phyloP scores from a whole-genome alignment of 2,797 vertebrate species.

The Manis crassicaudata region DNA sequence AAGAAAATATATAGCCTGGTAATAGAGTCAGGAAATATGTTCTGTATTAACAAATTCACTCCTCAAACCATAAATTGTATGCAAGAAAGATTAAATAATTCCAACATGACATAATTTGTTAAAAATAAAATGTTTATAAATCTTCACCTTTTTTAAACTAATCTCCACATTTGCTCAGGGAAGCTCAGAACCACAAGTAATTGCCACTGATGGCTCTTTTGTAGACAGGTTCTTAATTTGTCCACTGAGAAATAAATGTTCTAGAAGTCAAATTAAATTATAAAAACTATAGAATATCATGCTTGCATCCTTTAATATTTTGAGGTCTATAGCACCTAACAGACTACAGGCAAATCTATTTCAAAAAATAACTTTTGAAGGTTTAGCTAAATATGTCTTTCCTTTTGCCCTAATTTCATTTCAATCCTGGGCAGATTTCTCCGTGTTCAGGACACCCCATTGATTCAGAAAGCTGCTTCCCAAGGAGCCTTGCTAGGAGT shows the following conservation, averaged over 20 bases:
- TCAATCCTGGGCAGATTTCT: slow-evolving; percentile 26
- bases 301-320: background rate
- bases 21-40: slow-evolving; percentile 67
- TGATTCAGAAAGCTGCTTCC: slow-evolving; percentile 36
- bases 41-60: slow-evolving; percentile 50
- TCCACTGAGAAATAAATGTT: slow-evolving; percentile 32
- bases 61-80: slow-evolving; percentile 45
- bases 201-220: background rate
- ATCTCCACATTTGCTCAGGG: slow-evolving; percentile 5
- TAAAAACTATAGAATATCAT: background rate
- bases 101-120: slow-evolving; percentile 36
- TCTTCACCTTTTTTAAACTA: slow-evolving; percentile 29
- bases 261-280: slow-evolving; percentile 28
- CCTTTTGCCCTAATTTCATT: background rate
- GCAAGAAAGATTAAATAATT: slow-evolving; percentile 59
- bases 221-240: background rate
- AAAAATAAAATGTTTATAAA: slow-evolving; percentile 58
- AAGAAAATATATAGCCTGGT: slow-evolving; percentile 59
- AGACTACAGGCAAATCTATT: slow-evolving; percentile 9
- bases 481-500: background rate
- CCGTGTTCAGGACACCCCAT: background rate
- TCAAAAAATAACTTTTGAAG: background rate
- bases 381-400: slow-evolving; percentile 29
- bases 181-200: background rate
- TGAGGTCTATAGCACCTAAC: background rate